Evolutionary conservation across 2,797 vertebrate genomes (phyloP), one percentile per base, ranked within the genome.

Genomic region (Lacerta viridis): DNA sequence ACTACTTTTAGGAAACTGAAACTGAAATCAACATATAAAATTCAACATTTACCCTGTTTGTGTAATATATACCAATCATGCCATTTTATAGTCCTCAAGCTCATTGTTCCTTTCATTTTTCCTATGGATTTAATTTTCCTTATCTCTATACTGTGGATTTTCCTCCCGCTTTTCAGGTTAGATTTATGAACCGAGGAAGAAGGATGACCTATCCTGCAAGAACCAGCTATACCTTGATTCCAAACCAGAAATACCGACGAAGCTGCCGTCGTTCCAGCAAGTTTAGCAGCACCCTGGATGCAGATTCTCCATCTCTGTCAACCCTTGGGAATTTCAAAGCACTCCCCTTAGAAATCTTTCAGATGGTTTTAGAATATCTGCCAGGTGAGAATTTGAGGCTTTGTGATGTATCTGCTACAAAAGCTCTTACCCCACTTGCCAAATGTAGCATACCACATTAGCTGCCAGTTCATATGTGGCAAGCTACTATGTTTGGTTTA

Each of bases 301-400:
- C 74, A n/a, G 91, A 94, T 4, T 46, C 89, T 93, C 91, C 72
- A 2, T 41, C 86, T 10, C 87, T 78, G 68, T 92, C 96, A 83
- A 90, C 95, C 0, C 94, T 97, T 13, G 97, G 97, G 0, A 50
- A 93, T 81, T 98, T 98, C 91, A 95, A 95, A 91, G 82, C 41
- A 0, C 93, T 98, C 0, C 97, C 97, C 10, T 10, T 97, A 20
- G 97, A 98, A 94, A 93, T 98, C 92, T 97, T 97, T 64, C 96
- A 97, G 3, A 95, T 96, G 94, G 90, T 97, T 25, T 18, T 97
- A 92, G 94, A 78, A 79, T 97, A 96, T 50, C 93, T 98, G 43
- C 92, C 97, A 95, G 97, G 97, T 98, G 84, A 96, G 95, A 7
- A 11, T 23, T 74, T 36, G 23, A 0, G 0, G 61, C 1, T n/a